A percentile compares a stretch with the other conserved stretches of the same genome.
Evolutionary conservation across 2,113 vertebrate genomes (phyloP).

Genomic region (Cryptotis parvus): DNA sequence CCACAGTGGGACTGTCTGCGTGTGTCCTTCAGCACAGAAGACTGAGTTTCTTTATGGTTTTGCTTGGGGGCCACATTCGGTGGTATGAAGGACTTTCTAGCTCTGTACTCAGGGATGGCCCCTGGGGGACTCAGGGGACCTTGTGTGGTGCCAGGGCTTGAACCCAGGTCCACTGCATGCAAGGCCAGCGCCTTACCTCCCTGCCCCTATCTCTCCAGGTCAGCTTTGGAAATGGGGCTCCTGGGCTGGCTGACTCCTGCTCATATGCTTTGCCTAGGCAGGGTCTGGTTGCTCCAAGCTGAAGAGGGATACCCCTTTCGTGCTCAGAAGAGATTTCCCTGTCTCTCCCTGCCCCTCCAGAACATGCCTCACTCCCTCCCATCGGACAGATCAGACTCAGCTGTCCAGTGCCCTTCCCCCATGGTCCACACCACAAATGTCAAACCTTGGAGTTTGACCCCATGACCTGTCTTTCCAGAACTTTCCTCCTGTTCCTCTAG

Average conservation of each 20-base stretch:
- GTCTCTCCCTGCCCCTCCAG: fast-evolving
- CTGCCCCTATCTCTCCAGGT: too few relatives aligned
- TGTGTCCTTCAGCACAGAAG: not conserved
- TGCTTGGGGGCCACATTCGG: too few relatives aligned
- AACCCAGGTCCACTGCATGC: too few relatives aligned
- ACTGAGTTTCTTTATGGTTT: not conserved
- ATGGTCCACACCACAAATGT: not conserved
- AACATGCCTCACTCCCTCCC: not conserved
- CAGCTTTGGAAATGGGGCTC: too few relatives aligned
- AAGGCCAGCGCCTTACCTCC: too few relatives aligned
- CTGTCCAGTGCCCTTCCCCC: too few relatives aligned
- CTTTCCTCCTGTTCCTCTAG: not conserved
- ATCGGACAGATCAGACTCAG: not conserved
- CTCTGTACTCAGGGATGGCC: too few relatives aligned
- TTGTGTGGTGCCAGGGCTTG: too few relatives aligned
- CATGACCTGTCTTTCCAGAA: not conserved
- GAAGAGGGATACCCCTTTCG: too few relatives aligned
- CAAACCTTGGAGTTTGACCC: not conserved
- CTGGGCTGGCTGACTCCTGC: too few relatives aligned
- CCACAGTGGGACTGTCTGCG: not conserved
- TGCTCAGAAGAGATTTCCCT: not conserved
- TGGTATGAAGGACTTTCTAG: too few relatives aligned
- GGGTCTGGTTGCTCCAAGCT: not conserved
- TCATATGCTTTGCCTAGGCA: too few relatives aligned
- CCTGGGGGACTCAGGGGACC: not conserved